Percentiles rank a stretch among this genome's conserved stretches.
Evolutionary conservation across 2,888 invertebrate species (phyloP).

Genomic region (Aricia artaxerxes): DNA sequence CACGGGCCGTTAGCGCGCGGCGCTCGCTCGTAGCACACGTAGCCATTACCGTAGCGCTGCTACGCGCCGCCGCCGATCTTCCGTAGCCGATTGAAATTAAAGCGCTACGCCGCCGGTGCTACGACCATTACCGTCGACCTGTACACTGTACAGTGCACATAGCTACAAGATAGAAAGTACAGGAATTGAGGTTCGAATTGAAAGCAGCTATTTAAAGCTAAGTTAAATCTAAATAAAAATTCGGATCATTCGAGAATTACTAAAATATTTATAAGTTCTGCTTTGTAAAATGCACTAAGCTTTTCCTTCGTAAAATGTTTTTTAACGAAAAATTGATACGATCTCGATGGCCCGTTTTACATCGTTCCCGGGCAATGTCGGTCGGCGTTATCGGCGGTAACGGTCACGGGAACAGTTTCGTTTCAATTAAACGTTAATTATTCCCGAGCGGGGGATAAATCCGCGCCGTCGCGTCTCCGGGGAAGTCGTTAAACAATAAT

Average conservation of each 20-base stretch:
- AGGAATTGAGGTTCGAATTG: background rate
- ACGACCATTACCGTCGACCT: background rate
- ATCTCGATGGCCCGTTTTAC: background rate
- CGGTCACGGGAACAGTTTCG: background rate
- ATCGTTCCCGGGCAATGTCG: background rate
- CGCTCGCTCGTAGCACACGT: slow-evolving; percentile 21
- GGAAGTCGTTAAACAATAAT: background rate
- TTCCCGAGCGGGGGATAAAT: background rate
- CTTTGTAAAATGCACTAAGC: background rate
- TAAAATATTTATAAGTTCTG: background rate
- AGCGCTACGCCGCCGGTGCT: background rate
- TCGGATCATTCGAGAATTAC: background rate
- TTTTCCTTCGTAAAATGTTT: background rate
- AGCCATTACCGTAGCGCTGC: slow-evolving; percentile 16
- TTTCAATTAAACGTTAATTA: slow-evolving; percentile 12
- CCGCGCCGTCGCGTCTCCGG: background rate
- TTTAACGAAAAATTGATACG: background rate
- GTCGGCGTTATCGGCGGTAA: background rate
- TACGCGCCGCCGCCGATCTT: background rate
- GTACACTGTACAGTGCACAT: background rate
- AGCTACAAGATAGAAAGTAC: background rate
- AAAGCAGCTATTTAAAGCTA: background rate
- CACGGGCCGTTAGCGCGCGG: slow-evolving; percentile 1
- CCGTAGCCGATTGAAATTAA: slow-evolving; percentile 17
- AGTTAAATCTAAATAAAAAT: background rate